phyloP scores from a whole-genome alignment of 1,140 invertebrate genomes.

The Diplogasteroides magnus region DNA sequence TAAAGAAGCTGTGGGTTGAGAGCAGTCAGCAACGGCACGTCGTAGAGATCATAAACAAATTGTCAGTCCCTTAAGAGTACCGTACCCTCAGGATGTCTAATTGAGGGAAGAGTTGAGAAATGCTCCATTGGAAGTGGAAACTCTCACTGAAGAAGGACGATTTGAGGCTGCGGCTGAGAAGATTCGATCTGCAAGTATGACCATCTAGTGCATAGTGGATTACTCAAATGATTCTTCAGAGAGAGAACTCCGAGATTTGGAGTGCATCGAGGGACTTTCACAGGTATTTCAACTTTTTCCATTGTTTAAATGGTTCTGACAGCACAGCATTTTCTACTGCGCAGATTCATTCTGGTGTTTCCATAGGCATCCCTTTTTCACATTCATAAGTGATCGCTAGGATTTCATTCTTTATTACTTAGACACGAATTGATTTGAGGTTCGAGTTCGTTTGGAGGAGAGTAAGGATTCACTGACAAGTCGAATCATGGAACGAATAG shows the following conservation, averaged over 20 bases:
- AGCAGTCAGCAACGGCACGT: constrained; percentile 46
- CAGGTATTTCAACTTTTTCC: too few relatives aligned
- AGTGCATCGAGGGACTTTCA: not conserved
- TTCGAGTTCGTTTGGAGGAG: not conserved
- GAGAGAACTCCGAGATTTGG: not conserved
- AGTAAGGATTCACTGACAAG: constrained; percentile 21
- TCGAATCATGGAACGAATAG: constrained; percentile 39
- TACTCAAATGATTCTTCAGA: not conserved
- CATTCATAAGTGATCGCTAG: too few relatives aligned
- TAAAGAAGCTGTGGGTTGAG: constrained; percentile 67
- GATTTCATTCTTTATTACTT: too few relatives aligned
- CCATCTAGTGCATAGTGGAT: not conserved
- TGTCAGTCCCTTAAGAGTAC: not conserved
- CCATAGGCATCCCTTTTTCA: too few relatives aligned
- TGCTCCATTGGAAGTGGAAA: not conserved
- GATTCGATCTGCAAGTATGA: not conserved
- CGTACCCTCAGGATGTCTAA: not conserved
- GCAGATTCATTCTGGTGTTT: too few relatives aligned
- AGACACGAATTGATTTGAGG: too few relatives aligned
- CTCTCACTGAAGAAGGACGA: not conserved
- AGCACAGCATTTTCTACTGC: too few relatives aligned
- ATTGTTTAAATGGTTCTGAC: constrained; percentile 18
- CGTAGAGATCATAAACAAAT: constrained; percentile 36
- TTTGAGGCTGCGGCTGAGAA: not conserved
- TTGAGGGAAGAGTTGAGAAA: not conserved